Evolutionary conservation across 2,113 vertebrate genomes (phyloP).

Genomic region (Cariama cristata): DNA sequence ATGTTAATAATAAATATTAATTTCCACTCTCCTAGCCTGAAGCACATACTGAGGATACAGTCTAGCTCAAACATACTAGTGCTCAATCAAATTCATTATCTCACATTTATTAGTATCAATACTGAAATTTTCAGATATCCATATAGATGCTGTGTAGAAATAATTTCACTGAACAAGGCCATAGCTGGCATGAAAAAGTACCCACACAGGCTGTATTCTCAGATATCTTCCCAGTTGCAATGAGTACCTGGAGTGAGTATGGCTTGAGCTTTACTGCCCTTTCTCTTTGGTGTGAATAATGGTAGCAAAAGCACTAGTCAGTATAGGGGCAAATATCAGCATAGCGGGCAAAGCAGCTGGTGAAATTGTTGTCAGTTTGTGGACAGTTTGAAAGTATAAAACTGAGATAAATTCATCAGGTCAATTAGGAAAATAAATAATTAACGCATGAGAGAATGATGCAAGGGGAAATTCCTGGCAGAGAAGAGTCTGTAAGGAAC

Average conservation of each 20-base stretch:
- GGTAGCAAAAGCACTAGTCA: not conserved
- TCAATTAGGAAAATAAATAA: conserved; percentile 16
- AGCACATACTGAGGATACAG: not conserved
- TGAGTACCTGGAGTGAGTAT: not conserved
- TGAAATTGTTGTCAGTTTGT: not conserved
- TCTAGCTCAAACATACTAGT: not conserved
- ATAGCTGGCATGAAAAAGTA: not conserved
- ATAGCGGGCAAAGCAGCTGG: not conserved
- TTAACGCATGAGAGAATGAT: not conserved
- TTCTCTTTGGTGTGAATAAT: not conserved
- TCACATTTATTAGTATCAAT: not conserved
- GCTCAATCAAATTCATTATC: not conserved
- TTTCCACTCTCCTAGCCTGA: not conserved
- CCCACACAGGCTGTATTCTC: not conserved
- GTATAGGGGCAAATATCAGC: not conserved
- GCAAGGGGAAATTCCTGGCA: not conserved
- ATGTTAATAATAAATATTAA: not conserved
- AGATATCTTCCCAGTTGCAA: not conserved
- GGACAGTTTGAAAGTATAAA: not conserved
- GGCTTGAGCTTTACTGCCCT: not conserved
- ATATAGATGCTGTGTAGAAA: not conserved
- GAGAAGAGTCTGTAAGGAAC: not conserved
- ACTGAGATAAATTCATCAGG: not conserved
- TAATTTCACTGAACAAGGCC: not conserved
- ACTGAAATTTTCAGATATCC: not conserved